These are phyloP conservation scores for Amazona finschi DNA, from an alignment of 2,797 vertebrate species.

Conservation along the genomic window DNA sequence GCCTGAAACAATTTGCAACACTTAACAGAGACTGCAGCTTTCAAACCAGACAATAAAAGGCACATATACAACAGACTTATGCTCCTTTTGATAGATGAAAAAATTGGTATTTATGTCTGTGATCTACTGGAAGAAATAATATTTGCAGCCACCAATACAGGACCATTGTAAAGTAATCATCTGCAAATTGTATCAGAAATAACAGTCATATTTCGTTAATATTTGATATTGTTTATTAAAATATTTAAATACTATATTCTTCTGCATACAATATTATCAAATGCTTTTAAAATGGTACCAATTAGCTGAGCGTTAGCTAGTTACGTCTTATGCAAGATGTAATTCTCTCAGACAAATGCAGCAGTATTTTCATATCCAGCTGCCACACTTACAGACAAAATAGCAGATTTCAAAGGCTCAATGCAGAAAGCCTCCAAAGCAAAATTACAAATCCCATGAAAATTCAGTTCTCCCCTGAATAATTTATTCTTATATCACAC, in stretches of 20 bases:
- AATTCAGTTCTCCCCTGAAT: conserved; percentile 7
- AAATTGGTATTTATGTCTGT: not conserved
- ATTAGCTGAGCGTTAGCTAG: conserved; percentile 1
- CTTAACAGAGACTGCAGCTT: not conserved
- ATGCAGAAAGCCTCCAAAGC: conserved; percentile 28
- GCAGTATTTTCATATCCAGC: conserved; percentile 37
- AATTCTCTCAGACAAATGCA: conserved; percentile 46
- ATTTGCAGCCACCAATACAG: not conserved
- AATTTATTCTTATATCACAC: conserved; percentile 12
- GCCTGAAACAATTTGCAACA: not conserved
- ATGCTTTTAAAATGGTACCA: conserved; percentile 18
- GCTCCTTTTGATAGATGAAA: not conserved
- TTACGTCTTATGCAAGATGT: not conserved
- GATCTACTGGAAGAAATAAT: not conserved
- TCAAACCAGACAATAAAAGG: not conserved
- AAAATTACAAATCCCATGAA: conserved; percentile 34
- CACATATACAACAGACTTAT: not conserved
- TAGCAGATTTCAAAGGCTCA: conserved; percentile 22
- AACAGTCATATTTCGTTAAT: not conserved
- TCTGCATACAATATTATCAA: not conserved
- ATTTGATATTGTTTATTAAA: conserved; percentile 15
- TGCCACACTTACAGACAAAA: conserved; percentile 32
- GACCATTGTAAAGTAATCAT: not conserved
- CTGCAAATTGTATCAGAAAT: not conserved
- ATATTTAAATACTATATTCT: not conserved